Evolutionary conservation across 2,888 invertebrate species (phyloP).

Genomic region (Corbicula japonica): DNA sequence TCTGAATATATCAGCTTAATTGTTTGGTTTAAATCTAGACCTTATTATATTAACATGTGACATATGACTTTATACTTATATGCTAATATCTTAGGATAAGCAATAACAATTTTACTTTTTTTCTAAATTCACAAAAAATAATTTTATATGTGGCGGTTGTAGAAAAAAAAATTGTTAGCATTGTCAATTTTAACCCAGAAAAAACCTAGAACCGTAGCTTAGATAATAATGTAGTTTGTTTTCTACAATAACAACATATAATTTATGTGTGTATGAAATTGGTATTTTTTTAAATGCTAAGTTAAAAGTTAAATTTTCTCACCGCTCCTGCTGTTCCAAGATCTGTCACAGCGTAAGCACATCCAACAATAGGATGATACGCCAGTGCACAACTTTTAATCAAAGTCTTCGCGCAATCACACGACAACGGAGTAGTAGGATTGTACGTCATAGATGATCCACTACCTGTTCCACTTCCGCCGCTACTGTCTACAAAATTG

Average conservation of each 20-base stretch:
- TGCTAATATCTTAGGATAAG: too few species aligned
- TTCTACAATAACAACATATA: neutral
- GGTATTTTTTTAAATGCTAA: neutral
- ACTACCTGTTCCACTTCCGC: constrained; percentile 29
- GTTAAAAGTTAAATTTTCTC: neutral
- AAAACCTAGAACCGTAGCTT: neutral
- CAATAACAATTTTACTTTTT: too few species aligned
- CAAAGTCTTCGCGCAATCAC: constrained; percentile 59
- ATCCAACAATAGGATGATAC: constrained; percentile 48
- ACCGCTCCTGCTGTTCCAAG: neutral
- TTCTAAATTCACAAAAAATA: too few species aligned
- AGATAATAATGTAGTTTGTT: neutral
- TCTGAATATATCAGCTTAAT: too few species aligned
- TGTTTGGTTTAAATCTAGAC: too few species aligned
- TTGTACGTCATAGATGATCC: constrained; percentile 45
- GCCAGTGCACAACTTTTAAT: constrained; percentile 58
- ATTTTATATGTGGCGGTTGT: too few species aligned
- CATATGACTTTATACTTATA: too few species aligned
- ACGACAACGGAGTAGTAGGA: constrained; percentile 61
- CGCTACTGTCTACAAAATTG: constrained; percentile 10
- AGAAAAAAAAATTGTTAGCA: too few species aligned
- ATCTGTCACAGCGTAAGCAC: constrained; percentile 35
- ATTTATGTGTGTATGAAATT: neutral
- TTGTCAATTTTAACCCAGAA: neutral
- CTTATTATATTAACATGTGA: too few species aligned